Percentiles rank a stretch among this genome's conserved stretches.
phyloP scores from a whole-genome alignment of 1,140 invertebrate species.

The Anastrepha ludens region DNA sequence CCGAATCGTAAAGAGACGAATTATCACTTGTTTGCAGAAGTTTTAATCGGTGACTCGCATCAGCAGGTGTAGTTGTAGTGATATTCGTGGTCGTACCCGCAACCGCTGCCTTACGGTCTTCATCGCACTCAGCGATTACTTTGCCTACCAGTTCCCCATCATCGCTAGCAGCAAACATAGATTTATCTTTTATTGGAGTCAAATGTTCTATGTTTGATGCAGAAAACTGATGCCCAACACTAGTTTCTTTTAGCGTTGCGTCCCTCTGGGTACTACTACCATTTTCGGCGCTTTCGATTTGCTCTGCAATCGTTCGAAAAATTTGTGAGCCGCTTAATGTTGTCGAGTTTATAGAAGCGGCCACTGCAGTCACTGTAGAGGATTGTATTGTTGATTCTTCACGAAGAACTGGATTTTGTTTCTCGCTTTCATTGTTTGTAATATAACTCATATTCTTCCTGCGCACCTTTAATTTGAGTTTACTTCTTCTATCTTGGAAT shows the following conservation, averaged over 20 bases:
- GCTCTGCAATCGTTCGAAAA: neutral
- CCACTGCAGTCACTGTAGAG: constrained; percentile 55
- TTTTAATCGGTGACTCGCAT: neutral
- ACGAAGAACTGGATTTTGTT: neutral
- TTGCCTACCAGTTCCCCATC: neutral
- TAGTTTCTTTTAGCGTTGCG: neutral
- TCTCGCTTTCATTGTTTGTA: constrained; percentile 55
- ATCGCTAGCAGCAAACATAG: constrained; percentile 14
- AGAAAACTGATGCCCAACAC: neutral
- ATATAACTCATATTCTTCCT: constrained; percentile 57
- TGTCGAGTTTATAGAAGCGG: constrained; percentile 45
- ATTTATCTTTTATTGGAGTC: neutral
- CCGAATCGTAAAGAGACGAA: neutral
- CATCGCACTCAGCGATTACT: neutral
- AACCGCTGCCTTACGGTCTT: neutral
- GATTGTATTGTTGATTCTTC: constrained; percentile 58
- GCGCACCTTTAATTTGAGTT: neutral
- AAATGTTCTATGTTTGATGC: neutral
- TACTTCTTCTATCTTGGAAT: neutral
- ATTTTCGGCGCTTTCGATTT: neutral
- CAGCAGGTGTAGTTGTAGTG: neutral
- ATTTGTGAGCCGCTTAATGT: neutral
- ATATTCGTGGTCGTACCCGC: neutral
- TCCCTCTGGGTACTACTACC: neutral
- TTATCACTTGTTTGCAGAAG: neutral